Base-by-base conservation (phyloP, 2,797 vertebrate genomes). In the Scarus forsteni region DNA sequence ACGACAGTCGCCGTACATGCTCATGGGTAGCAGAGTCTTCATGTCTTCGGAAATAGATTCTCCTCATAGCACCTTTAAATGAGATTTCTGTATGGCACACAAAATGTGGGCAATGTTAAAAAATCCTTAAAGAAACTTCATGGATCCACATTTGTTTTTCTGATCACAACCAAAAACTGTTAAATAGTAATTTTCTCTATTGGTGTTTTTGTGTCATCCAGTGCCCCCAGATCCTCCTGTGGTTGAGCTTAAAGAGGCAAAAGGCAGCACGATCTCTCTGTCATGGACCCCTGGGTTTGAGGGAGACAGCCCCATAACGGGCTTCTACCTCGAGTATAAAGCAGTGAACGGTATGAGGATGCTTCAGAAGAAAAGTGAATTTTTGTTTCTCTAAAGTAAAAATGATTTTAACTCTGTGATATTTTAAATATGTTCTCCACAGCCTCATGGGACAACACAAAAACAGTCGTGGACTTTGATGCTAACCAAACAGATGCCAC, bases 291-390 rank as follows among this genome's bases (percentile, higher is more conserved):
- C 81, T 34, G 84, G 89, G 7, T 85, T 75, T 52, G 71, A 89
- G 55, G 86, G 87, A 10, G 75, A 80, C 70, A 81, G 80, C 60
- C 79, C 89, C 52, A 77, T 91, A 27, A 85, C 75, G 0, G 78
- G 83, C 12, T 93, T 77, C 69, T 75, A 62, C 44, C 81, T 93
- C 45, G 88, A 92, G 70, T 92, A 88, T 52, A 93, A 93, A 90
- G 57, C 60, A 35, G 35, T 56, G 5, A 87, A 88, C 0, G 88
- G 92, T 91, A 69, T 53, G 73, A 77, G 1, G 64, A n/a, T 10
- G 35, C 13, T 34, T 44, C 5, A 51, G 0, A 36, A 3, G 2
- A 36, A 19, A 5, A 66, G 48, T 12, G 1, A 42, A 34, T 43
- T 8, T 0, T 59, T 61, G 12, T 5, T 8, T 36, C 16, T 42